Evolutionary conservation across 2,797 vertebrate genomes (phyloP).

Genomic region (Darevskia nairensis): DNA sequence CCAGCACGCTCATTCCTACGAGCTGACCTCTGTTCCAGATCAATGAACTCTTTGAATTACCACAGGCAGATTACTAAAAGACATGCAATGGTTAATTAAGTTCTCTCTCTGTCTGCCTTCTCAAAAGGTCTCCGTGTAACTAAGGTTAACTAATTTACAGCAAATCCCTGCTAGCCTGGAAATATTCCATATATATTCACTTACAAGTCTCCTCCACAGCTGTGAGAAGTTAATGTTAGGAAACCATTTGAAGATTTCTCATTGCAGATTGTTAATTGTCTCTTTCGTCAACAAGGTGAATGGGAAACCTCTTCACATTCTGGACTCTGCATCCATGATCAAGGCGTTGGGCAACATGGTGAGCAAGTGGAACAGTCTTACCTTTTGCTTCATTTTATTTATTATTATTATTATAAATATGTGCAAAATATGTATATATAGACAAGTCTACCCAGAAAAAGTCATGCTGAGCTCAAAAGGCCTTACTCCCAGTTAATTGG

Average conservation of each 20-base stretch:
- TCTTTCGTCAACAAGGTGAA: background rate
- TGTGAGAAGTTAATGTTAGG: background rate
- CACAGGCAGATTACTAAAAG: slow-evolving; percentile 21
- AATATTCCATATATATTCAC: background rate
- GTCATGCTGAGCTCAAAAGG: too few relatives aligned
- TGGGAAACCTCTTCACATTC: background rate
- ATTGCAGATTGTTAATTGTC: background rate
- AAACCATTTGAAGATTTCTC: background rate
- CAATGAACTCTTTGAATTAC: slow-evolving; percentile 29
- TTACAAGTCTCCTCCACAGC: background rate
- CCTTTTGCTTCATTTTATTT: background rate
- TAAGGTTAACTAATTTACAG: background rate
- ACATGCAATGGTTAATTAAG: slow-evolving; percentile 16
- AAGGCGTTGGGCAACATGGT: background rate
- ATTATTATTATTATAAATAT: too few relatives aligned
- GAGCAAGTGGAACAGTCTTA: background rate
- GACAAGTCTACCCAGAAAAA: too few relatives aligned
- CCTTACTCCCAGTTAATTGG: too few relatives aligned
- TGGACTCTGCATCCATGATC: background rate
- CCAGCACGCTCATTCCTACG: slow-evolving; percentile 14
- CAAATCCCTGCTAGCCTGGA: background rate
- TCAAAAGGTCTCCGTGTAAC: slow-evolving; percentile 22
- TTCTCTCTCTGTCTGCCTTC: slow-evolving; percentile 18
- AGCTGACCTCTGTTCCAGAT: slow-evolving; percentile 19
- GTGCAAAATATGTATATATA: too few relatives aligned